Conservation (phyloP, 2,797 vertebrate species). For the Podargus strigoides region DNA sequence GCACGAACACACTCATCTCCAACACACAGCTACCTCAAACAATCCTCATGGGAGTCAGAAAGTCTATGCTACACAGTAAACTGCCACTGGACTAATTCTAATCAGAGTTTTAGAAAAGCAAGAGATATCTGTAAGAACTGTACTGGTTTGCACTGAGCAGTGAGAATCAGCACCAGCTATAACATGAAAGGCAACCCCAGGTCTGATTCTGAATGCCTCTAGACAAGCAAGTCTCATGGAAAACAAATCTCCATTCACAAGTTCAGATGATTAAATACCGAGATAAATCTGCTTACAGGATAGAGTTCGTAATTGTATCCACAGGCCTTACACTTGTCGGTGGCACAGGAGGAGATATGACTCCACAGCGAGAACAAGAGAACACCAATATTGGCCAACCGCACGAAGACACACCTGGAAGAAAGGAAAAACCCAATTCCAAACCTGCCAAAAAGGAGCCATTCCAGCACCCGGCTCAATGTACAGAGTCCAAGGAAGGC, state of each 20-base stretch:
- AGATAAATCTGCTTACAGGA: slow-evolving; percentile 78
- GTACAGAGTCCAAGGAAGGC: neutral
- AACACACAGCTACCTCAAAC: neutral
- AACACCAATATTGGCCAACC: slow-evolving; percentile 89
- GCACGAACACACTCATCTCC: neutral
- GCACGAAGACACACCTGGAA: slow-evolving; percentile 90
- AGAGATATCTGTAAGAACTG: neutral
- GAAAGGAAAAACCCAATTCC: neutral
- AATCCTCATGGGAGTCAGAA: neutral
- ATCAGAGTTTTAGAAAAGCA: neutral
- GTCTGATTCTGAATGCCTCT: neutral
- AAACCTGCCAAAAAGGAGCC: neutral
- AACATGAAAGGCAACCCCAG: neutral
- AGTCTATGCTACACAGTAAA: neutral
- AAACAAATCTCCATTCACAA: neutral
- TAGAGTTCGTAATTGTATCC: slow-evolving; percentile 89
- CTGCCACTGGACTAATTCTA: neutral
- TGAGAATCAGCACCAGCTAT: neutral
- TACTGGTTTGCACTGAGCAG: neutral
- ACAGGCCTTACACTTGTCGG: slow-evolving; percentile 74
- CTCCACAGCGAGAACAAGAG: slow-evolving; percentile 89
- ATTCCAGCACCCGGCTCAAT: neutral
- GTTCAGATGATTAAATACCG: neutral
- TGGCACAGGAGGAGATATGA: slow-evolving; percentile 81
- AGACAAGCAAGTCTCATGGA: neutral